Evolutionary conservation across 2,797 vertebrate species (phyloP), one percentile per base, ranked within the genome.

Genomic region (Stomatorhinus walkeri): DNA sequence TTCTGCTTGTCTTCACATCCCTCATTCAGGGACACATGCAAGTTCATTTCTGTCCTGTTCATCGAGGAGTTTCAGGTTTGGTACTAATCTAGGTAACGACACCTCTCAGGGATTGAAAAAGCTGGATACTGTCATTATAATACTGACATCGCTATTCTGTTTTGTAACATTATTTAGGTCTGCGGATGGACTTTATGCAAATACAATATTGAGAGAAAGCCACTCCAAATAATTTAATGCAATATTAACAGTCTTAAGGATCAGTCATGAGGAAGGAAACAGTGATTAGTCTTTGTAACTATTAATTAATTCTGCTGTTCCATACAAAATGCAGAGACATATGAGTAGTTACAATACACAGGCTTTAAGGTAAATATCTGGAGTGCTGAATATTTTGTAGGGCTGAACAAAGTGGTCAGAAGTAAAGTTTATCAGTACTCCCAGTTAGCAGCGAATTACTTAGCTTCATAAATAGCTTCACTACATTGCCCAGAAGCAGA

Each of bases 171-270:
- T 94, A 92, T 93, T 93, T 94, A 92, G 93, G 93, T 93, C 89
- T 90, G 90, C 90, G 90, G 92, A 91, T 92, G 92, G 90, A 90
- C 89, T 92, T 91, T 93, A 93, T 94, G 93, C 92, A 94, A 94
- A 95, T 94, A 91, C 59, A 0, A 92, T 92, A 91, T 92, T 90
- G 87, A 90, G 90, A 92, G 91, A 93, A 93, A 93, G 88, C 54
- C 79, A 93, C 94, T 94, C 90, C 89, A 91, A 92, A 91, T 93
- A 88, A 93, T 94, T 94, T 94, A 94, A 93, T 92, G 90, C 90
- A 88, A 22, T 92, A 91, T 94, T 93, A 90, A 92, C 91, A 90
- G 89, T 89, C 90, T 92, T 90, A 91, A 51, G 91, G 92, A 91
- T 94, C 93, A 93, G 90, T 94, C 93, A 93, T 91, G 90, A 24